Percentiles rank a stretch among this genome's conserved stretches.
These are phyloP conservation scores for Heterocephalus glaber DNA, from an alignment of 2,113 vertebrate genomes.

Conservation along the genomic window DNA sequence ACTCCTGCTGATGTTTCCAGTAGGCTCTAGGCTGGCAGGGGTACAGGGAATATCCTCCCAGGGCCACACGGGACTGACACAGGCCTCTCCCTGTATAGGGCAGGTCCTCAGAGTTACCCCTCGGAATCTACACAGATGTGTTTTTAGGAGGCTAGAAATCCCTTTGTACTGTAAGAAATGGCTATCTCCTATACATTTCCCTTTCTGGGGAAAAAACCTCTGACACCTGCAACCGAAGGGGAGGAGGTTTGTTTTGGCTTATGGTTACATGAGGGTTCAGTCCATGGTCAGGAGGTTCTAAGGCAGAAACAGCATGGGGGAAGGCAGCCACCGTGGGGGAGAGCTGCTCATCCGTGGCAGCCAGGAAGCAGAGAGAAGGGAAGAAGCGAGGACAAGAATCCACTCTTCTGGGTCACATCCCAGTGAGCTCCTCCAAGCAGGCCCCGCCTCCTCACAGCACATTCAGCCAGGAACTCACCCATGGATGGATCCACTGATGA, in stretches of 20 bases:
- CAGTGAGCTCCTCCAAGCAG: too few relatives aligned
- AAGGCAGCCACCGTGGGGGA: too few relatives aligned
- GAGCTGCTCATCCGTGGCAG: too few relatives aligned
- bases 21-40: background rate
- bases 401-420: too few relatives aligned
- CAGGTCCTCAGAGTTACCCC: background rate
- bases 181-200: background rate
- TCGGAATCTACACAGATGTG: accelerated
- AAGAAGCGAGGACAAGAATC: too few relatives aligned
- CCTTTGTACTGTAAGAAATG: background rate
- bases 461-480: too few relatives aligned
- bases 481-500: too few relatives aligned
- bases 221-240: background rate
- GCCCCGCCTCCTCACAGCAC: too few relatives aligned
- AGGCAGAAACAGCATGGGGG: background rate
- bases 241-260: too few relatives aligned
- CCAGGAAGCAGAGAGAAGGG: too few relatives aligned
- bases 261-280: background rate
- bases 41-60: background rate
- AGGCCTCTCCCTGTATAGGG: background rate
- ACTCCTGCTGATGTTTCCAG: too few relatives aligned
- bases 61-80: background rate
- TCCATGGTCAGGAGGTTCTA: background rate
- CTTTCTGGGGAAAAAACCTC: background rate
- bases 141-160: background rate